A percentile compares a stretch with the other conserved stretches of the same genome.
Conservation (phyloP, 2,797 vertebrate species). For the Trichosurus vulpecula region DNA sequence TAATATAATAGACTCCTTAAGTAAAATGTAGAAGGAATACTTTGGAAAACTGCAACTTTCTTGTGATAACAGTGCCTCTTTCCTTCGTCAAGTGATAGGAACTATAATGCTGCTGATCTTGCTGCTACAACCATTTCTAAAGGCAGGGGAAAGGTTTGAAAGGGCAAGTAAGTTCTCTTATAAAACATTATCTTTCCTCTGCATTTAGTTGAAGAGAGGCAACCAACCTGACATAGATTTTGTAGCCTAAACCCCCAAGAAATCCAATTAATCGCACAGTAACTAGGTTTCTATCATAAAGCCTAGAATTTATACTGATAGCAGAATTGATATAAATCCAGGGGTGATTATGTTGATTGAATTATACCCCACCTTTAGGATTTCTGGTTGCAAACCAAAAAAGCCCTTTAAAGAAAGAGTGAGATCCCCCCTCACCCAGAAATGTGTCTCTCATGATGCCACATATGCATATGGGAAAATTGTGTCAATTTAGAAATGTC, state of each 20-base stretch:
- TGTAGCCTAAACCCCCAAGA: conserved; percentile 55
- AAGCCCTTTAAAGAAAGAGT: conserved; percentile 29
- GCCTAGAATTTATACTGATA: neutral
- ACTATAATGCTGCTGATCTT: neutral
- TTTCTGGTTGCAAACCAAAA: neutral
- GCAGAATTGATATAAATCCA: neutral
- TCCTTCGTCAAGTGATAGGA: neutral
- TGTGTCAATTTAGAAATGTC: conserved; percentile 39
- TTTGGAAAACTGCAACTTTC: conserved; percentile 36
- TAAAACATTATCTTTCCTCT: conserved; percentile 22
- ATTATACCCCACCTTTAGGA: neutral
- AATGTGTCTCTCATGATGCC: neutral
- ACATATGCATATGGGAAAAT: neutral
- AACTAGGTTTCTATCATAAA: conserved; percentile 1
- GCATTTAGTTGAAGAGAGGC: conserved; percentile 44
- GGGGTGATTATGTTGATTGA: neutral
- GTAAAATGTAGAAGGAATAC: neutral
- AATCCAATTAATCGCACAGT: conserved; percentile 46
- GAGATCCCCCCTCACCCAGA: neutral
- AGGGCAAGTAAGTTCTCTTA: conserved; percentile 18
- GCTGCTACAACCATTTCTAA: neutral
- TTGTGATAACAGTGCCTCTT: neutral
- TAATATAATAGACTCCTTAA: neutral
- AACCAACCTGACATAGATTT: neutral
- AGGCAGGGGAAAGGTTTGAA: neutral